Evolutionary conservation across 2,113 vertebrate genomes (phyloP), one percentile per base, ranked within the genome.

Genomic region (Trogon surrucura): DNA sequence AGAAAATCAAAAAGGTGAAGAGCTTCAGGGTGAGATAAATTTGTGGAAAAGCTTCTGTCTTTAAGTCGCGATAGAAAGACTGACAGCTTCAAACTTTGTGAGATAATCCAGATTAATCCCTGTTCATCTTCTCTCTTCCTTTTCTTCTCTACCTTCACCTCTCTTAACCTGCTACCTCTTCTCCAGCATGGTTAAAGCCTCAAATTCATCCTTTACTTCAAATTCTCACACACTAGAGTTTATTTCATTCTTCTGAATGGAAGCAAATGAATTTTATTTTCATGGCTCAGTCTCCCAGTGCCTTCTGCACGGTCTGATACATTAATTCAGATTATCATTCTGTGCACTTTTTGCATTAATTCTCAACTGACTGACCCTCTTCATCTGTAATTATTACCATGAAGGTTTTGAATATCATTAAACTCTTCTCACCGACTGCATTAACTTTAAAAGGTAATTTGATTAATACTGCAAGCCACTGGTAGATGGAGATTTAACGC

Each of bases 361-460:
- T 98, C 96, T 98, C 97, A 96, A 96, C 91, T 96, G 97, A 97
- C 96, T 98, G 97, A 96, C 97, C 97, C 96, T 98, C 97, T 98
- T 98, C 95, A 98, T 97, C 95, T 97, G 95, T 98, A 98, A 98
- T 98, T 98, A 98, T 97, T 97, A 97, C 94, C 93, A 97, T 90
- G 95, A 97, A 97, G 89, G 91, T 96, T 97, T 96, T 97, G 97
- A 98, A 98, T 98, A 97, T 96, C 94, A 98, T 98, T 98, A 98
- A 97, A 97, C 88, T 97, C 95, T 97, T 97, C 95, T 97, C 96
- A 97, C 92, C 25, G 23, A 95, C 91, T 97, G 83, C 95, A 97
- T 97, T 97, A 97, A 96, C 95, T 97, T 97, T 97, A 97, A 97
- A 97, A 97, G 95, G 96, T 98, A 98, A 98, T 98, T 97, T 98